Evolutionary conservation across 92 coral and sea anemone species (phyloP).

Genomic region (Muricea muricata): DNA sequence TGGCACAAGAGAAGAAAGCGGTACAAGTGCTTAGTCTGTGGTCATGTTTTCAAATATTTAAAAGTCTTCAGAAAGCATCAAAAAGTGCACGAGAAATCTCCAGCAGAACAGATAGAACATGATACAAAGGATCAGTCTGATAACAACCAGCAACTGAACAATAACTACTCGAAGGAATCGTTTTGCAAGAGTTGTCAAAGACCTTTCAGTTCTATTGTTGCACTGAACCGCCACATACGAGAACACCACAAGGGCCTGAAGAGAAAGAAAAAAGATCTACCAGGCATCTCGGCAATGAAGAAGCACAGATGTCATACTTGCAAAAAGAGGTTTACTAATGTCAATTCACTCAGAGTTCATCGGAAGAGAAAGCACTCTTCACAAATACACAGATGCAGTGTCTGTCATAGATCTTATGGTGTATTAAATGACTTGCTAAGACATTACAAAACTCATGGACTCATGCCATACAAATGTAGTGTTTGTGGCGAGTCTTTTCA

Average conservation of each 20-base stretch:
- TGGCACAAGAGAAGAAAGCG: neutral
- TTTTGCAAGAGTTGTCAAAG: neutral
- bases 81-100: constrained; percentile 79
- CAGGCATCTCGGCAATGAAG: neutral
- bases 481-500: neutral
- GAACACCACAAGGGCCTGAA: neutral
- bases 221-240: neutral
- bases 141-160: neutral
- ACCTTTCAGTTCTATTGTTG: neutral
- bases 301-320: neutral
- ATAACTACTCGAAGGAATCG: neutral
- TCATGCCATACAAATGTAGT: neutral
- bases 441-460: neutral
- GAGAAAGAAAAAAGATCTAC: neutral
- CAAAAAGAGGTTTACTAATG: neutral
- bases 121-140: neutral
- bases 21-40: neutral
- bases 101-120: constrained; percentile 12
- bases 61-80: constrained; percentile 75
- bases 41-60: neutral
- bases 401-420: neutral
- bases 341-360: neutral
- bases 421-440: neutral
- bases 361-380: neutral
- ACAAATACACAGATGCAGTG: neutral